Evolutionary conservation across 2,113 vertebrate genomes (phyloP).

Genomic region (Brachyistius frenatus): DNA sequence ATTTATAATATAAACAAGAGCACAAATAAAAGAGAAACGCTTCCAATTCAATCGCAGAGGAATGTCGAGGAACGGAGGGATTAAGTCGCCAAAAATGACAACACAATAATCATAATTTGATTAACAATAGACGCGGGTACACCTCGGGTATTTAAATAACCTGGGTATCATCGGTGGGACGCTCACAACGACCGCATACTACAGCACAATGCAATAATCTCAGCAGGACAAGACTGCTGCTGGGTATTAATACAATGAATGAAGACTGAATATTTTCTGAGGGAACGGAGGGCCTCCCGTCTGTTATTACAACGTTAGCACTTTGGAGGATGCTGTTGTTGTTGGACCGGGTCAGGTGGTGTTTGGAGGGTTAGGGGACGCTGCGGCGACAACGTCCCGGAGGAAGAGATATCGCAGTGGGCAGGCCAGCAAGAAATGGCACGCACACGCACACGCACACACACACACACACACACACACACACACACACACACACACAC

Average conservation of each 20-base stretch:
- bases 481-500: slow-evolving; percentile 35
- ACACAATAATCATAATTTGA: slow-evolving; percentile 66
- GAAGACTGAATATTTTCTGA: slow-evolving; percentile 48
- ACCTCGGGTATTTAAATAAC: slow-evolving; percentile 57
- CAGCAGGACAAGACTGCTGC: slow-evolving; percentile 14
- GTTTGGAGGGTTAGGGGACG: slow-evolving; percentile 37
- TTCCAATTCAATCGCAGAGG: slow-evolving; percentile 70
- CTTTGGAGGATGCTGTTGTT: slow-evolving; percentile 46
- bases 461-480: slow-evolving; percentile 33
- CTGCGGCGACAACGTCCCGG: slow-evolving; percentile 47
- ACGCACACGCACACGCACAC: slow-evolving; percentile 8
- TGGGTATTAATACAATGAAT: slow-evolving; percentile 58
- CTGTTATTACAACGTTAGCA: slow-evolving; percentile 55
- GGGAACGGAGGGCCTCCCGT: slow-evolving; percentile 43
- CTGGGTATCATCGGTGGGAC: slow-evolving; percentile 30
- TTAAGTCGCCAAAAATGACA: slow-evolving; percentile 45
- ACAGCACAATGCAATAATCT: slow-evolving; percentile 47
- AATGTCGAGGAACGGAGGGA: slow-evolving; percentile 59
- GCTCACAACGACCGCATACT: slow-evolving; percentile 30
- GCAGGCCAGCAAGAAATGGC: slow-evolving; percentile 70
- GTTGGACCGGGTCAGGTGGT: slow-evolving; percentile 64
- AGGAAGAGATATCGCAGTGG: slow-evolving; percentile 68
- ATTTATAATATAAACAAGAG: slow-evolving; percentile 21
- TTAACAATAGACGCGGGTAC: slow-evolving; percentile 52
- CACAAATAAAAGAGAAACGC: not conserved